These are phyloP conservation scores for Malurus alboscapulatus DNA, from an alignment of 2,113 vertebrate genomes.

Conservation along the genomic window DNA sequence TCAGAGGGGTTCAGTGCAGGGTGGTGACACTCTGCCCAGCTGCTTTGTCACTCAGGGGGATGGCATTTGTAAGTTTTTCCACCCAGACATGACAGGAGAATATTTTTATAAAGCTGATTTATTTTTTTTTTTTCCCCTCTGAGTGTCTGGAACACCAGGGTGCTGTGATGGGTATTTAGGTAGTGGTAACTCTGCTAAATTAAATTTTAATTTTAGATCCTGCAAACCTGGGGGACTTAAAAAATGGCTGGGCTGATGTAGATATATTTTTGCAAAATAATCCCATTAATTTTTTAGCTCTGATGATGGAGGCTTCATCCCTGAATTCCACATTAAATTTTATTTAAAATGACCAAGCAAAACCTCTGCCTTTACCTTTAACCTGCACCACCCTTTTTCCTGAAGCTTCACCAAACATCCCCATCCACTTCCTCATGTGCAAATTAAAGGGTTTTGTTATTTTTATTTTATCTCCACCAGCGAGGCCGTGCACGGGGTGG, in stretches of 20 bases:
- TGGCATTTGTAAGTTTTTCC: constrained; percentile 4
- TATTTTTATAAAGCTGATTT: background rate
- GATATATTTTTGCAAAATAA: background rate
- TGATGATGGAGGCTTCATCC: constrained; percentile 48
- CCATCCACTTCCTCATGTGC: background rate
- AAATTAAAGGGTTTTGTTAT: background rate
- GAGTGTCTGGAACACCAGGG: background rate
- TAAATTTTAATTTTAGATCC: background rate
- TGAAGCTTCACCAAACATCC: background rate
- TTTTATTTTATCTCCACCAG: background rate
- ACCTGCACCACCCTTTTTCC: background rate
- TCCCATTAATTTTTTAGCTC: constrained; percentile 10
- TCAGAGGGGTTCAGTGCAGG: background rate
- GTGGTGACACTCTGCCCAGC: background rate
- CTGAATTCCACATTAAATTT: background rate
- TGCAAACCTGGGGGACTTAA: background rate
- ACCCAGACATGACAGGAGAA: background rate
- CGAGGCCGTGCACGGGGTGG: background rate
- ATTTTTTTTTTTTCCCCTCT: background rate
- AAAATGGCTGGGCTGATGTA: background rate
- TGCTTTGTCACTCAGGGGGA: background rate
- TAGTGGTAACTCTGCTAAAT: background rate
- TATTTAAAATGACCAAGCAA: background rate
- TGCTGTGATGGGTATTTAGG: background rate
- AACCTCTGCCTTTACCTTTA: background rate